phyloP scores from a whole-genome alignment of 2,888 invertebrate species.

The Chironomus tentans region DNA sequence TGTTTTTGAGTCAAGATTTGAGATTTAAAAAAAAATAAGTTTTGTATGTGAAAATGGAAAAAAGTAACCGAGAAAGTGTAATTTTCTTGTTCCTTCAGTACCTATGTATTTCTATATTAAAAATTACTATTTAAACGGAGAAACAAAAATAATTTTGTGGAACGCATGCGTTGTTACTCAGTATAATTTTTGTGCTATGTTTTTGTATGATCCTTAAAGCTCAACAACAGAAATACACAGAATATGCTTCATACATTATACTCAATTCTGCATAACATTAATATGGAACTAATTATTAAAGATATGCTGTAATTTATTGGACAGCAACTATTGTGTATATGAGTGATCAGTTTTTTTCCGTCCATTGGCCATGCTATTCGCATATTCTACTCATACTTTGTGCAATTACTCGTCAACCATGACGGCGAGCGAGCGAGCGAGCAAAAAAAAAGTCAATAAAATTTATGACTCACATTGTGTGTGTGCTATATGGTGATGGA shows the following conservation, averaged over 20 bases:
- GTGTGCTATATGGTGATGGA: no score
- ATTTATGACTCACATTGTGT: no score
- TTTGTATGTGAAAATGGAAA: not conserved
- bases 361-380: not conserved
- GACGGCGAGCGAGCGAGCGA: no score
- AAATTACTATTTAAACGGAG: conserved; percentile 24
- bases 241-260: not conserved
- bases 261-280: not conserved
- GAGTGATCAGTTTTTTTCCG: not conserved
- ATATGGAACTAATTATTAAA: conserved; percentile 26
- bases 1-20: not conserved
- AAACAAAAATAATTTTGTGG: conserved; percentile 2
- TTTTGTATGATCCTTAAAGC: conserved; percentile 7
- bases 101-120: conserved; percentile 1
- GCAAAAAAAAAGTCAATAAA: no score
- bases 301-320: conserved; percentile 16
- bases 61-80: not conserved
- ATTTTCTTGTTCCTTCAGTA: not conserved
- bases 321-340: conserved; percentile 1
- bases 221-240: not conserved
- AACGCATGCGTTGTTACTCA: conserved; percentile 18
- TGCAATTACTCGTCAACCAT: not conserved
- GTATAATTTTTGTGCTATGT: not conserved
- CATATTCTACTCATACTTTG: not conserved
- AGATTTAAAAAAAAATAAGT: not conserved